Evolutionary conservation across 2,888 invertebrate species (phyloP).

Genomic region (Nysson spinosus): DNA sequence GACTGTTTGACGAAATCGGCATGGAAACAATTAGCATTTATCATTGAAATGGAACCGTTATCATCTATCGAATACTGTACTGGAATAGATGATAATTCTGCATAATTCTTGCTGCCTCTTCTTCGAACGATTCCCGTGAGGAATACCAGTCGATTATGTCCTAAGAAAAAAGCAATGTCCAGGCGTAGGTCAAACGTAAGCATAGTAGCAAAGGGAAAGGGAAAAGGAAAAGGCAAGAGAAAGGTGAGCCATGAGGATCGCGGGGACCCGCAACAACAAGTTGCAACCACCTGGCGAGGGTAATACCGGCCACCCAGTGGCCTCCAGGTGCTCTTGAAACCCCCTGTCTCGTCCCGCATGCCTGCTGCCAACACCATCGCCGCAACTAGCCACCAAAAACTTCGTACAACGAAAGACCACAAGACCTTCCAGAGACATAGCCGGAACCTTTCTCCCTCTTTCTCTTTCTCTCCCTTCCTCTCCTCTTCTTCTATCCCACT

Average conservation of each 20-base stretch:
- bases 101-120: too few relatives aligned
- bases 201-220: constrained; percentile 1
- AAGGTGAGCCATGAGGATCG: constrained; percentile 50
- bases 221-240: constrained; percentile 7
- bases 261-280: constrained; percentile 69
- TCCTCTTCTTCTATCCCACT: too few relatives aligned
- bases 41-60: too few relatives aligned
- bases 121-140: too few relatives aligned
- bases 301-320: constrained; percentile 66
- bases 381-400: neutral
- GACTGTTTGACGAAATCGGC: too few relatives aligned
- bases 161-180: too few relatives aligned
- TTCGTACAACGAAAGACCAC: too few relatives aligned
- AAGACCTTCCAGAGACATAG: neutral
- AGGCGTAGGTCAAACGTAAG: neutral
- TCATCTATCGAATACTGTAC: too few relatives aligned
- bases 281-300: constrained; percentile 73
- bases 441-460: constrained; percentile 1
- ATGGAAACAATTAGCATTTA: too few relatives aligned
- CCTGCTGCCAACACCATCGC: constrained; percentile 41
- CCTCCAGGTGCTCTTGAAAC: constrained; percentile 69
- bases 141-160: too few relatives aligned
- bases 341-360: constrained; percentile 56
- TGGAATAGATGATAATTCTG: too few relatives aligned
- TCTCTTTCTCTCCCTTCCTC: too few relatives aligned